Evolutionary conservation across 2,113 vertebrate genomes (phyloP), one percentile per base, ranked within the genome.

Genomic region (Proterorhinus semilunaris): DNA sequence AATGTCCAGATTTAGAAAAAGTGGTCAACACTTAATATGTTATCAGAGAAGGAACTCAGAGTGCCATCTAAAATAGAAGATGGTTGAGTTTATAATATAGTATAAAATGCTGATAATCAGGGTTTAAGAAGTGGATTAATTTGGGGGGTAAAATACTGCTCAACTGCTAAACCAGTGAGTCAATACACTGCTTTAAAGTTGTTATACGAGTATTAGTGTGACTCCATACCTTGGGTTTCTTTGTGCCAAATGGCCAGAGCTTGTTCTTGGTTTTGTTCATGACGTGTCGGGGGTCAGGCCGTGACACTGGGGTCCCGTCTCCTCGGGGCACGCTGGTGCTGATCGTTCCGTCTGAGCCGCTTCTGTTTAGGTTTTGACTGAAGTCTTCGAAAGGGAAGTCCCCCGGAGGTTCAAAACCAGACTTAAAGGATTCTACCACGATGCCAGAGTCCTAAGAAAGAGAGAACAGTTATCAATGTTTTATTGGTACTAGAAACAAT

Each of bases 361-460:
- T 95, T 75, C 96, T 92, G 89, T 95, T 96, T 89, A 99, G 94
- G 87, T 98, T 95, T 87, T 98, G 98, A 87, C 98, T 99, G 83
- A 95, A 98, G 89, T 99, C 98, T 88, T 99, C 98, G 71, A 99
- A 99, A 17, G 97, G 98, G 87, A 95, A 98, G 82, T 99, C 97
- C 72, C 91, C 93, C 6, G 96, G 97, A 76, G 96, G 96, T 45
- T 98, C 96, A 73, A 99, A 99, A 47, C 98, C 98, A 0, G 98
- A 99, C 79, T 99, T 99, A 80, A 99, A 99, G 17, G 96, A 98
- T 83, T 99, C 98, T 80, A 99, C 94, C 54, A 99, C 98, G 51
- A 98, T 95, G 36, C 82, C 81, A 5, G 96, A 97, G 78, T 99
- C 98, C 98, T 99, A 88, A 48, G 44, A 10, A 54, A 65, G 0